Base-by-base conservation (phyloP, 2,888 invertebrate species). In the Agapetus fuscipes region DNA sequence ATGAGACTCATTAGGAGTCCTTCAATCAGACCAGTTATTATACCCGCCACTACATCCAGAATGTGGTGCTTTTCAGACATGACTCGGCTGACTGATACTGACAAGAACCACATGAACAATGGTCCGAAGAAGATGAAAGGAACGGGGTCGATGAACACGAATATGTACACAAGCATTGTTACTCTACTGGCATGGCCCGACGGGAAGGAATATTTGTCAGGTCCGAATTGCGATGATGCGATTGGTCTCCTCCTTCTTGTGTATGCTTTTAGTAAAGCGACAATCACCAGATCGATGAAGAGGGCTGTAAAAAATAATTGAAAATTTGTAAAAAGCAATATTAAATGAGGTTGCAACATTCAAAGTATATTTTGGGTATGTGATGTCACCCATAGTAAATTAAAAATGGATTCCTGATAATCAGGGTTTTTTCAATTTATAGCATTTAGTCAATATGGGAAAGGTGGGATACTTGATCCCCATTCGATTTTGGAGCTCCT, bases 121-220 rank as follows among this genome's bases (percentile, higher is more conserved):
- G 83, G 74, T 14, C 78, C 73, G 46, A 72, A 64, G 47, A 75
- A 73, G 35, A 83, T 50, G 4, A 72, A 53, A 1, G 77, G 65
- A 2, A 83, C 51, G 0, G 83, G 79, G 58, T 75, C 74, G 14
- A 83, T 53, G 45, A 71, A 64, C 3, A 76, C 68, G 48, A 91
- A 81, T 56, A 87, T 83, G 41, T 78, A 76, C 3, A 80, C 68
- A 14, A 95, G 66, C 57, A 85, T 76, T 3, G 82, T 74, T 1
- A 89, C 79, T 50, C 96, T 67, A 16, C 94, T 90, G 1, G 90
- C 80, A 60, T 97, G 96, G 0, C 95, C 95, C 0, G 95, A 96
- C 9, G 96, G 97, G 59, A 97, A 97, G 32, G 76, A 76, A 59
- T 81, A 96, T 53, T 89, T 83, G 60, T 94, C 94, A 0, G 91